Evolutionary conservation across 1,140 invertebrate species (phyloP).

Genomic region (Leucophenga varia): DNA sequence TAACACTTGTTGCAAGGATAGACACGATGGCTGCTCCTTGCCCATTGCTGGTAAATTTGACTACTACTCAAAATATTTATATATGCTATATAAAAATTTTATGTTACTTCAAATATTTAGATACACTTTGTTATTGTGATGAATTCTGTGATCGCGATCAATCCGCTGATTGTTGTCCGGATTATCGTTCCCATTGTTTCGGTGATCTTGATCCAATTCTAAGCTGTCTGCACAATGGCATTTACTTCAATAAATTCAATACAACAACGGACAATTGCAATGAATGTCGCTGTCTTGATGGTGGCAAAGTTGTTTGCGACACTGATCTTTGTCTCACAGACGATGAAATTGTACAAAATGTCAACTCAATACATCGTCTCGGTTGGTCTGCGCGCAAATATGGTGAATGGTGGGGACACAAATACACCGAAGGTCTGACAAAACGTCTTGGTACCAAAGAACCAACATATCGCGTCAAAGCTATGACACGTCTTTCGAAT

Average conservation of each 20-base stretch:
- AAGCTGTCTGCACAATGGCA: constrained; percentile 38
- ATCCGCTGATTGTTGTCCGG: constrained; percentile 83
- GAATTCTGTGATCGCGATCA: constrained; percentile 77
- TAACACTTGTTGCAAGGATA: constrained; percentile 66
- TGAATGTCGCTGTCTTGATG: constrained; percentile 66
- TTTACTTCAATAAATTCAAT: constrained; percentile 44
- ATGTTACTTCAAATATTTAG: constrained; percentile 34
- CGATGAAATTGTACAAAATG: constrained; percentile 63
- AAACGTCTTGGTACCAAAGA: constrained; percentile 68
- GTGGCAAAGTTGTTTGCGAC: constrained; percentile 68
- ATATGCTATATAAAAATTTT: no score
- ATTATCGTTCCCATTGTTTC: constrained; percentile 73
- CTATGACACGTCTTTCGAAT: constrained; percentile 69
- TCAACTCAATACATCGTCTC: constrained; percentile 63
- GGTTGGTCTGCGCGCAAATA: constrained; percentile 83
- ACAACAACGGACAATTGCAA: constrained; percentile 71
- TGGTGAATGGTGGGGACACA: constrained; percentile 79
- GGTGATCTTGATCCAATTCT: constrained; percentile 53
- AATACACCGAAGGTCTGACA: constrained; percentile 75
- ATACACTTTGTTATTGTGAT: constrained; percentile 89
- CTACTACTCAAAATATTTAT: background rate
- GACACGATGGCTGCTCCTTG: constrained; percentile 73
- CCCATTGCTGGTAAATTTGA: constrained; percentile 64
- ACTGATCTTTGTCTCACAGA: constrained; percentile 74
- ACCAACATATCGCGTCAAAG: constrained; percentile 63